Evolutionary conservation across 2,113 vertebrate species (phyloP).

Genomic region (Calypte anna): DNA sequence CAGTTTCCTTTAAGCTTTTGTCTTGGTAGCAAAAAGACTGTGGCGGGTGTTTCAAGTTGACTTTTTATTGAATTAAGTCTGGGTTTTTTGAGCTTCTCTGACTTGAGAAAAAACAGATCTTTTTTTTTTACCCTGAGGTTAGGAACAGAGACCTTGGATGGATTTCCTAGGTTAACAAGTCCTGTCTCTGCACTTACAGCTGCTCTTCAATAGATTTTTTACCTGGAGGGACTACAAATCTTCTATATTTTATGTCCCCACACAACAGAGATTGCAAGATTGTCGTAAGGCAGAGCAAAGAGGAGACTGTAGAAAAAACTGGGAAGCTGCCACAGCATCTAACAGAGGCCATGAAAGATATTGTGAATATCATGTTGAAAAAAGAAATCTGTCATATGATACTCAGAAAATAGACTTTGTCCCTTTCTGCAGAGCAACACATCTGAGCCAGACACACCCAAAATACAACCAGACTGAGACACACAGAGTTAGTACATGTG

Average conservation of each 20-base stretch:
- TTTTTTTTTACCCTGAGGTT: neutral
- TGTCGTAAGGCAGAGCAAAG: neutral
- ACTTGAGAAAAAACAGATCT: neutral
- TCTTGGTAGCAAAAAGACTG: neutral
- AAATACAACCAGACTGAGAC: constrained; percentile 18
- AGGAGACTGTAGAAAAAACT: neutral
- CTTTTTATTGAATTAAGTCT: constrained; percentile 1
- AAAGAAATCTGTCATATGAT: neutral
- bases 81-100: neutral
- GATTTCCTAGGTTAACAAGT: constrained; percentile 10
- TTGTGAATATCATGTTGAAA: neutral
- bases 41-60: neutral
- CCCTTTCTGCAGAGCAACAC: neutral
- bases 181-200: neutral
- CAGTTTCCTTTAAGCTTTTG: neutral
- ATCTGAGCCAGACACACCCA: constrained; percentile 24
- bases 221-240: constrained; percentile 2
- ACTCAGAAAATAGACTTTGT: neutral
- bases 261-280: neutral
- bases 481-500: neutral
- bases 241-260: neutral
- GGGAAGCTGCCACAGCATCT: neutral
- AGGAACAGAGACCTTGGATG: neutral
- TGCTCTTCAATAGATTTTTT: constrained; percentile 26
- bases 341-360: neutral